Percentiles rank a stretch among this genome's conserved stretches.
Conservation (phyloP, 92 coral and sea anemone species). For the Zoanthus solanderi region DNA sequence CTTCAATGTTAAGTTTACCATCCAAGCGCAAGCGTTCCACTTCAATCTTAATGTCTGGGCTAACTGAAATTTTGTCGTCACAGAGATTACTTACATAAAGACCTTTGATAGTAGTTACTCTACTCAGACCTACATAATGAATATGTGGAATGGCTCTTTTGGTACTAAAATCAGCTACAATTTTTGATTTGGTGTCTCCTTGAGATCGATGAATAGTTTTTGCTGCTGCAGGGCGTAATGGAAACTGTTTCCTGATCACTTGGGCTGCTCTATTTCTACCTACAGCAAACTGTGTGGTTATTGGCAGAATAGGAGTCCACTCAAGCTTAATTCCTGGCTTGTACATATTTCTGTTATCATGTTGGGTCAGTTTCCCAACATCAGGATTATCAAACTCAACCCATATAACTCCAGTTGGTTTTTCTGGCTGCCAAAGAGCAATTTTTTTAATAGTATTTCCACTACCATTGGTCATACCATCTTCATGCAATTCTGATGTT, state of each 20-base stretch:
- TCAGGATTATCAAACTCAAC: constrained; percentile 55
- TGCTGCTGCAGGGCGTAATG: too few species aligned
- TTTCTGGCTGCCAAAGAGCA: constrained; percentile 46
- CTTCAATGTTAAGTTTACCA: constrained; percentile 4
- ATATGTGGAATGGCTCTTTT: constrained; percentile 55
- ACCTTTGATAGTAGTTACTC: constrained; percentile 68
- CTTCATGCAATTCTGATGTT: constrained; percentile 54
- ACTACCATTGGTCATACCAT: neutral
- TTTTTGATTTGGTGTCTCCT: constrained; percentile 69
- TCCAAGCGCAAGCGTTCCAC: neutral
- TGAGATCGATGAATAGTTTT: constrained; percentile 73
- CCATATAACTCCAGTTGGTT: constrained; percentile 58
- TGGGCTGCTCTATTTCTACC: constrained; percentile 68
- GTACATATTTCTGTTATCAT: constrained; percentile 50
- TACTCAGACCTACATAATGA: too few species aligned
- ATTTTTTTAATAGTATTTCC: constrained; percentile 12
- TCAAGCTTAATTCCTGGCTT: constrained; percentile 59
- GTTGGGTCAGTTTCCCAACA: neutral
- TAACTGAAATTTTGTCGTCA: constrained; percentile 36
- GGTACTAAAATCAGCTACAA: constrained; percentile 63
- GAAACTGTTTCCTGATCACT: constrained; percentile 79
- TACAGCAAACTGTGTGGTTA: too few species aligned
- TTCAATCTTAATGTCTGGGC: neutral
- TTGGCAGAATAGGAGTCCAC: constrained; percentile 77
- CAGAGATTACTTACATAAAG: constrained; percentile 62